A percentile compares a stretch with the other conserved stretches of the same genome.
Conservation (phyloP, 1,140 invertebrate species). For the Drosophila oshimai region DNA sequence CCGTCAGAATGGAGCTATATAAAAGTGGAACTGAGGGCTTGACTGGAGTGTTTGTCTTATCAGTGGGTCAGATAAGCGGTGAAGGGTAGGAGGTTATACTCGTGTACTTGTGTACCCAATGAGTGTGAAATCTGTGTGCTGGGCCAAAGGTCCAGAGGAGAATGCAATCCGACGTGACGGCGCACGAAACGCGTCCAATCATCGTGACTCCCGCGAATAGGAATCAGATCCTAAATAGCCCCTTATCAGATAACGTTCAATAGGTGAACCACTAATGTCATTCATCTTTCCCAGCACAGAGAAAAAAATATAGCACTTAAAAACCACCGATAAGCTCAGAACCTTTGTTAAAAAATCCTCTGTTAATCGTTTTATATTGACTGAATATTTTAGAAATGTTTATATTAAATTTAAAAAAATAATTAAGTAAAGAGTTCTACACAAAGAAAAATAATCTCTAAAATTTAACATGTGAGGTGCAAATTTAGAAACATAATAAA, state of each 20-base stretch:
- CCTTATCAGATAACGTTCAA: slow-evolving; percentile 11
- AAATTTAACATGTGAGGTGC: too few species aligned
- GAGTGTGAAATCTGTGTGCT: slow-evolving; percentile 2
- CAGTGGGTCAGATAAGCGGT: slow-evolving; percentile 9
- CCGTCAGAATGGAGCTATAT: background rate
- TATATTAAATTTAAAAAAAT: too few species aligned
- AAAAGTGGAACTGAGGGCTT: slow-evolving; percentile 8
- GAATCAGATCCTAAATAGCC: background rate
- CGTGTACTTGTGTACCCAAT: background rate
- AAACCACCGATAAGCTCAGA: too few species aligned
- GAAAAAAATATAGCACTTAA: too few species aligned
- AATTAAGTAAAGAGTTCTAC: too few species aligned
- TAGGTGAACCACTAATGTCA: background rate
- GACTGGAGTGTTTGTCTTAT: slow-evolving; percentile 27
- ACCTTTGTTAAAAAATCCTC: too few species aligned
- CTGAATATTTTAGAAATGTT: too few species aligned
- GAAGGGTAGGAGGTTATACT: background rate
- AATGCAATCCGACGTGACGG: slow-evolving; percentile 34
- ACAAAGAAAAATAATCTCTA: too few species aligned
- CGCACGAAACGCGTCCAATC: slow-evolving; percentile 1
- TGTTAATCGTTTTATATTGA: too few species aligned
- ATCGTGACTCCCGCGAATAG: background rate
- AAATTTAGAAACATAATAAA: too few species aligned
- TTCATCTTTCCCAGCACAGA: background rate
- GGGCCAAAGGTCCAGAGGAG: slow-evolving; percentile 1